Evolutionary conservation across 2,888 invertebrate species (phyloP).

Genomic region (Melitaea athalia): DNA sequence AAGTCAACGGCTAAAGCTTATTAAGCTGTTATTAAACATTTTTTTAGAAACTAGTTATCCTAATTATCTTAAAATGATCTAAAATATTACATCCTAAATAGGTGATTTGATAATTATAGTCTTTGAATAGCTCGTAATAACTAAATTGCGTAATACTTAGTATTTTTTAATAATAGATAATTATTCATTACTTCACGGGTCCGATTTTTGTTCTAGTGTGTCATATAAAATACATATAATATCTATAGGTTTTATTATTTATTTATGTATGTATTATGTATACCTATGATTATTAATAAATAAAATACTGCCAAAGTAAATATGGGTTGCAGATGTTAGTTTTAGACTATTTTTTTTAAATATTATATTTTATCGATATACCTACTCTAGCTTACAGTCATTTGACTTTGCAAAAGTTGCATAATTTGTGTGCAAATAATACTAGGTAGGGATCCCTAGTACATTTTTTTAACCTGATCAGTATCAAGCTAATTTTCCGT

Average conservation of each 20-base stretch:
- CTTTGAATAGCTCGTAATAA: neutral
- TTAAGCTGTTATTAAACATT: neutral
- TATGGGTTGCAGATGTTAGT: neutral
- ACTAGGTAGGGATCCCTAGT: too few relatives aligned
- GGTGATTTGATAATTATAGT: neutral
- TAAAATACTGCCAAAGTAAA: neutral
- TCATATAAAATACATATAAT: too few relatives aligned
- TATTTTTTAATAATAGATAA: neutral
- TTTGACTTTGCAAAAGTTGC: too few relatives aligned
- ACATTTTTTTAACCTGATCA: too few relatives aligned
- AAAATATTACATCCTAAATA: neutral
- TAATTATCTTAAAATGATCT: neutral
- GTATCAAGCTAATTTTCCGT: too few relatives aligned
- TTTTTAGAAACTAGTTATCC: neutral
- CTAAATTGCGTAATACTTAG: neutral
- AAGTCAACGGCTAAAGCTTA: neutral
- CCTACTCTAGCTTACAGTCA: too few relatives aligned
- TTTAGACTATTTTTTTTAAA: too few relatives aligned
- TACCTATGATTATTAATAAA: too few relatives aligned
- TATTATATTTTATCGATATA: too few relatives aligned
- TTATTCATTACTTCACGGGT: conserved; percentile 1
- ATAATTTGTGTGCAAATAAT: neutral
- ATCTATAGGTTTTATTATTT: neutral
- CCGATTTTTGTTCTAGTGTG: neutral
- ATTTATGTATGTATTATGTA: too few relatives aligned